Evolutionary conservation across 2,888 invertebrate species (phyloP).

Genomic region (Lydus trimaculatus): DNA sequence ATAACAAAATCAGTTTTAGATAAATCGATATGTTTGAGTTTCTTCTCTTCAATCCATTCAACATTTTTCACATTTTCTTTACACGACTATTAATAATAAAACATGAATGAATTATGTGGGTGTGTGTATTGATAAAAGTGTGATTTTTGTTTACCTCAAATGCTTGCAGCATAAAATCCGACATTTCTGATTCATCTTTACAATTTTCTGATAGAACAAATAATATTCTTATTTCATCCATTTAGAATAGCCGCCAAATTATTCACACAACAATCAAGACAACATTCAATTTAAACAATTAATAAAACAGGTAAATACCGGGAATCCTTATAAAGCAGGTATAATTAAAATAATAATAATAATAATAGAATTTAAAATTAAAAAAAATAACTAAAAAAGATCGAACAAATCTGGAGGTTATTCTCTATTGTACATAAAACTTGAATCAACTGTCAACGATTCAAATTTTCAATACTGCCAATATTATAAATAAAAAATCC

Average conservation of each 20-base stretch:
- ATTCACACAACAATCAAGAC: not conserved
- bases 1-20: slow-evolving; percentile 79
- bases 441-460: no score
- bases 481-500: no score
- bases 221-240: slow-evolving; percentile 46
- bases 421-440: no score
- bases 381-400: no score
- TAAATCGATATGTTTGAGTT: slow-evolving; percentile 65
- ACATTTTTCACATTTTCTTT: slow-evolving; percentile 67
- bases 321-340: no score
- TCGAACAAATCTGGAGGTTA: no score
- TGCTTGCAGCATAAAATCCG: slow-evolving; percentile 68
- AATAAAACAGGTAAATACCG: not conserved
- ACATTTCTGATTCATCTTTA: slow-evolving; percentile 64
- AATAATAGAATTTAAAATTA: no score
- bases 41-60: slow-evolving; percentile 70
- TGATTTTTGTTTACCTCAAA: slow-evolving; percentile 62
- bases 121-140: slow-evolving; percentile 19
- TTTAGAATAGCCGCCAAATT: slow-evolving; percentile 36
- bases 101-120: not conserved
- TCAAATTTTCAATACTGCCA: no score
- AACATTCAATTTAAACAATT: not conserved
- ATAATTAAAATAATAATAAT: no score
- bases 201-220: slow-evolving; percentile 66
- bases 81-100: slow-evolving; percentile 44